Evolutionary conservation across 2,888 invertebrate species (phyloP).

Genomic region (Argyresthia albistria): DNA sequence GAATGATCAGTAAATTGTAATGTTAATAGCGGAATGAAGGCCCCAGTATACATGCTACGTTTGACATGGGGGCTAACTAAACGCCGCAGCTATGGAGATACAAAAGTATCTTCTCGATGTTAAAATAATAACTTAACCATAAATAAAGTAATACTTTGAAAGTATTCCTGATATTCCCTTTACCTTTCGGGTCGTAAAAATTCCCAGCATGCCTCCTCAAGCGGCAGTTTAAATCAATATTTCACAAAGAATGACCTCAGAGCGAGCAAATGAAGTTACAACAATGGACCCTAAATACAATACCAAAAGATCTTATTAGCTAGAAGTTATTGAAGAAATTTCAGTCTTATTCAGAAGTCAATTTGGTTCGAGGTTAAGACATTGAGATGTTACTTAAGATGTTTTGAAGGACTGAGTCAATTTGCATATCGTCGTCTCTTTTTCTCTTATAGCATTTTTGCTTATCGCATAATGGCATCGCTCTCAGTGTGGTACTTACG

Average conservation of each 20-base stretch:
- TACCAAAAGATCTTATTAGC: not conserved
- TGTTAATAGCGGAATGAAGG: no score
- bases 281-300: conserved; percentile 37
- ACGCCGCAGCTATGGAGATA: not conserved
- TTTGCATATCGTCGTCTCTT: conserved; percentile 46
- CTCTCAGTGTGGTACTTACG: not conserved
- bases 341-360: not conserved
- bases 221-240: conserved; percentile 62
- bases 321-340: not conserved
- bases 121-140: not conserved
- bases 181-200: conserved; percentile 54
- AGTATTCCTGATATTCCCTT: conserved; percentile 1
- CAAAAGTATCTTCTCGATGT: not conserved
- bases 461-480: not conserved
- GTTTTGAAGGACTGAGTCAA: conserved; percentile 3
- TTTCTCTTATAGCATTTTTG: conserved; percentile 21
- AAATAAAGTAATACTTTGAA: not conserved
- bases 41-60: no score
- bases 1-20: no score
- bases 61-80: not conserved
- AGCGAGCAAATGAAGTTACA: conserved; percentile 63
- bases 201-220: conserved; percentile 56
- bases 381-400: not conserved
- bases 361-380: not conserved
- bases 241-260: conserved; percentile 41